These are phyloP conservation scores for Parnassius orleans DNA, from an alignment of 2,888 invertebrate species.

Conservation along the genomic window DNA sequence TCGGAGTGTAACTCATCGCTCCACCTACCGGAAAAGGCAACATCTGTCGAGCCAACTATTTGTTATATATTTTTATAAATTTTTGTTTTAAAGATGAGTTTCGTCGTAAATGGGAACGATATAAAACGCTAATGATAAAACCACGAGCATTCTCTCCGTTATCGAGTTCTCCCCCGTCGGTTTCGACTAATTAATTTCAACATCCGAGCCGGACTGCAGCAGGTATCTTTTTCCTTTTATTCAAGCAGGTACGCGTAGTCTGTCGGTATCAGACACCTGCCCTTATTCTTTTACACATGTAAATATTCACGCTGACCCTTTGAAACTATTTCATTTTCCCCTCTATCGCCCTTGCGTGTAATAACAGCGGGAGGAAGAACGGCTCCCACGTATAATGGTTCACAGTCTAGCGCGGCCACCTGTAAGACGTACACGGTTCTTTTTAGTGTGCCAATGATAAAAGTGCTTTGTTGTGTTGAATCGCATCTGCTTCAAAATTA, in stretches of 20 bases:
- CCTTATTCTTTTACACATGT: conserved; percentile 37
- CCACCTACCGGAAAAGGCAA: too few relatives aligned
- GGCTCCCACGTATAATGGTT: conserved; percentile 30
- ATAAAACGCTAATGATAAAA: too few relatives aligned
- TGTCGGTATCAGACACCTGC: conserved; percentile 59
- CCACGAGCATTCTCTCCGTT: background rate
- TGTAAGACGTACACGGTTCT: conserved; percentile 62
- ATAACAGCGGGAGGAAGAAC: conserved; percentile 41
- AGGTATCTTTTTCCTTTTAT: conserved; percentile 60
- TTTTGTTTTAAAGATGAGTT: background rate
- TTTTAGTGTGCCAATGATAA: conserved; percentile 46
- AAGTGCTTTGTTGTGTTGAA: conserved; percentile 57
- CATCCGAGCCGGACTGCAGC: conserved; percentile 60
- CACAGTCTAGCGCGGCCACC: conserved; percentile 67
- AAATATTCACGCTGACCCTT: conserved; percentile 42
- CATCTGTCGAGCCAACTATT: too few relatives aligned
- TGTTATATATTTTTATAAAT: background rate
- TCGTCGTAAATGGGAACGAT: too few relatives aligned
- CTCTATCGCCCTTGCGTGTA: conserved; percentile 43
- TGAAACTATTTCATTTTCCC: conserved; percentile 47
- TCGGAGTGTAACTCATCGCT: too few relatives aligned
- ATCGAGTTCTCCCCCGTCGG: conserved; percentile 30
- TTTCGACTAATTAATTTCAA: conserved; percentile 63
- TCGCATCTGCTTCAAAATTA: conserved; percentile 44
- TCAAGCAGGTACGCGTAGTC: conserved; percentile 64